Base-by-base conservation (phyloP, 2,113 vertebrate genomes). In the Candoia aspera region DNA sequence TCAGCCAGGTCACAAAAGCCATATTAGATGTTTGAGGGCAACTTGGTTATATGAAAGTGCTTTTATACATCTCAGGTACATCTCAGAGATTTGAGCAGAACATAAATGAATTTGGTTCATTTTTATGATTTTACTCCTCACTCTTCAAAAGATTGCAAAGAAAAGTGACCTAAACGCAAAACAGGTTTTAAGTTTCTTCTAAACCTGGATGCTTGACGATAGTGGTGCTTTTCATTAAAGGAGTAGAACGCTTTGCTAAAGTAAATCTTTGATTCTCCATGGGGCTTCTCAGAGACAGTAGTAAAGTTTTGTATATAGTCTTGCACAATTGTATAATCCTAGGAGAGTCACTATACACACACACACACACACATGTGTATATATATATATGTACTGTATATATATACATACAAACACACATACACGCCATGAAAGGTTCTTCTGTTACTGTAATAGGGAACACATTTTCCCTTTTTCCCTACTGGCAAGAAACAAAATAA, bases 391-490 rank as follows among this genome's bases (percentile, higher is more conserved):
- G 42, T 42, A n/a, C 83, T 49, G 46, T 89, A 94, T 68, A 86
- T 89, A 46, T 42, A 42, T 3, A 42, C 2, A 42, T 92, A 29
- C 33, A 88, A 0, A 94, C 37, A 1, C 91, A 54, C 21, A 90
- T 46, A 92, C 91, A 92, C 91, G 62, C 84, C 19, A 64, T 13
- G 19, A 68, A 90, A 42, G 33, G 37, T 55, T 94, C 55, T 93
- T n/a, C 83, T 94, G 59, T 92, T 93, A 92, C 90, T 96, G 94
- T 93, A 93, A 90, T 57, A 92, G 89, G 95, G 95, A 90, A 42
- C 89, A 92, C 24, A 8, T 68, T 26, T 33, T 90, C 73, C 24
- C 42, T 90, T 55, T 62, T 33, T 49, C 91, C 42, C 73, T 89
- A 62, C 8, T 92, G 10, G 17, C 92, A 91, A 23, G 15, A 79